These are phyloP conservation scores for Erannis defoliaria DNA, from an alignment of 2,888 invertebrate genomes.

Conservation along the genomic window DNA sequence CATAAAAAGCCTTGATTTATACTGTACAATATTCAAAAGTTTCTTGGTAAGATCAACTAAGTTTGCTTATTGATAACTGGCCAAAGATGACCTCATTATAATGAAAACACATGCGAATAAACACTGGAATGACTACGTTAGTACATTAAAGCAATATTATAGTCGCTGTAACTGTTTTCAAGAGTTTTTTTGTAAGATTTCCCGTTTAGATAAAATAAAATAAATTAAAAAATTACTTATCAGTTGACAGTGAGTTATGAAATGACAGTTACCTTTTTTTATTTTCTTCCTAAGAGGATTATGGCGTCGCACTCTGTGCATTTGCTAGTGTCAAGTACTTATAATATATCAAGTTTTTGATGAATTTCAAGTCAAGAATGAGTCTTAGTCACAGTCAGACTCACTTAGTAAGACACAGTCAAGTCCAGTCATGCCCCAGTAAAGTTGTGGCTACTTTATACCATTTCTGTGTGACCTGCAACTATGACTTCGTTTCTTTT, in stretches of 20 bases:
- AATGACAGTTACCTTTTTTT: neutral
- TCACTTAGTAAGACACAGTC: too few species aligned
- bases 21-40: constrained; percentile 56
- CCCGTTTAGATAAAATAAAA: constrained; percentile 29
- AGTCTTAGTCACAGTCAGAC: too few species aligned
- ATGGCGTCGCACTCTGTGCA: too few species aligned
- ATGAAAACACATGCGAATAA: constrained; percentile 61
- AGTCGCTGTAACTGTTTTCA: constrained; percentile 29
- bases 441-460: too few species aligned
- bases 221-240: constrained; percentile 24
- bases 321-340: too few species aligned
- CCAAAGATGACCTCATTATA: constrained; percentile 69
- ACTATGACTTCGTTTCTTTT: too few species aligned
- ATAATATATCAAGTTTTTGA: too few species aligned
- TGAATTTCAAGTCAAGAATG: too few species aligned
- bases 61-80: constrained; percentile 74
- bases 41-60: constrained; percentile 50
- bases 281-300: too few species aligned
- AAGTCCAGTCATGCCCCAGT: too few species aligned
- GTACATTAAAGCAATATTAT: constrained; percentile 46
- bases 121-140: constrained; percentile 71
- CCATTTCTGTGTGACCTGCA: too few species aligned
- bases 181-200: constrained; percentile 25
- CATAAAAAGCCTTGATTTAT: constrained; percentile 55
- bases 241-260: too few species aligned